phyloP scores from a whole-genome alignment of 1,140 invertebrate species.

The Anoplophora glabripennis region DNA sequence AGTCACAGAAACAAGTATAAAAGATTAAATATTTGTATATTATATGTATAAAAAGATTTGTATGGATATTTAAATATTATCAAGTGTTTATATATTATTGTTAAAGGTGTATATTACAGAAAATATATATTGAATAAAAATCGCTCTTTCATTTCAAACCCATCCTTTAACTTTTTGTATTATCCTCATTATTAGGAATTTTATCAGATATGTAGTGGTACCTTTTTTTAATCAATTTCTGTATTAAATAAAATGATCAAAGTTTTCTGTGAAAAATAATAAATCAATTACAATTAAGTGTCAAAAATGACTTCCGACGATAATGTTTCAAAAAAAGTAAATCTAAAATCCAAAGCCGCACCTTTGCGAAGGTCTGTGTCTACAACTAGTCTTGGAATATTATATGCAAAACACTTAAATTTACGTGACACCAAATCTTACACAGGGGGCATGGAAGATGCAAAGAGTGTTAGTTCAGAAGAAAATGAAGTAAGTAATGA shows the following conservation, averaged over 20 bases:
- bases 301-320: slow-evolving; percentile 28
- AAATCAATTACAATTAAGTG: neutral
- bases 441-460: slow-evolving; percentile 23
- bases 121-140: slow-evolving; percentile 27
- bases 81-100: slow-evolving; percentile 21
- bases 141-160: slow-evolving; percentile 16
- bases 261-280: neutral
- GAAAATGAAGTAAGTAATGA: slow-evolving; percentile 9
- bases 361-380: slow-evolving; percentile 22
- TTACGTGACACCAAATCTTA: slow-evolving; percentile 31
- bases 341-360: slow-evolving; percentile 17
- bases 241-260: neutral
- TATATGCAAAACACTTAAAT: slow-evolving; percentile 14
- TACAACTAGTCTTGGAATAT: slow-evolving; percentile 14
- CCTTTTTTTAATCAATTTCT: neutral
- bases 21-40: slow-evolving; percentile 31
- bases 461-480: slow-evolving; percentile 16
- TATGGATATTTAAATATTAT: slow-evolving; percentile 28
- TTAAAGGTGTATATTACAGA: slow-evolving; percentile 13
- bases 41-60: slow-evolving; percentile 33
- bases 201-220: neutral
- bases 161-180: neutral
- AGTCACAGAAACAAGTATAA: slow-evolving; percentile 19
- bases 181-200: neutral
- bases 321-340: slow-evolving; percentile 15